These are phyloP conservation scores for Araneus ventricosus DNA, from an alignment of 1,140 invertebrate species.

Conservation along the genomic window DNA sequence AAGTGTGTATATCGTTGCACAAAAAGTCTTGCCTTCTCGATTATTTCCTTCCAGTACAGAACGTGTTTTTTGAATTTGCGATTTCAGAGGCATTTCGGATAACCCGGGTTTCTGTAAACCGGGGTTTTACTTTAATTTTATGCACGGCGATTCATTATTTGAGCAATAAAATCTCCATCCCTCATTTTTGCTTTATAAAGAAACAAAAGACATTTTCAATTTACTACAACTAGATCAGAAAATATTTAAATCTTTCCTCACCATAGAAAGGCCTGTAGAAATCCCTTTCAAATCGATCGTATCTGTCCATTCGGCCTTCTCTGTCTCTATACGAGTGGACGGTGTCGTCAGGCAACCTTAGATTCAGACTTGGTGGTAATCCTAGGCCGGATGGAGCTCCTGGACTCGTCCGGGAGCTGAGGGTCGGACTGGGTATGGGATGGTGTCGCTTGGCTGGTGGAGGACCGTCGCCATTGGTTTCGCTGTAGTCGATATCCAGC, in stretches of 20 bases:
- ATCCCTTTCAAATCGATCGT: slow-evolving; percentile 75
- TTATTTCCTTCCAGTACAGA: too few species aligned
- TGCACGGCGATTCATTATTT: too few species aligned
- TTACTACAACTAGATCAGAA: neutral
- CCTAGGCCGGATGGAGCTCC: neutral
- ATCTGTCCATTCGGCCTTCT: slow-evolving; percentile 78
- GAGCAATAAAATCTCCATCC: neutral
- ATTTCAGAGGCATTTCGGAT: too few species aligned
- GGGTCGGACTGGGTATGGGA: slow-evolving; percentile 29
- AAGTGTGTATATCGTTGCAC: too few species aligned
- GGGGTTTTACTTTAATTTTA: too few species aligned
- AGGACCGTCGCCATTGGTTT: slow-evolving; percentile 56
- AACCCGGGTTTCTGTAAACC: too few species aligned
- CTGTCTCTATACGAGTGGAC: slow-evolving; percentile 2
- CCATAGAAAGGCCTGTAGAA: slow-evolving; percentile 75
- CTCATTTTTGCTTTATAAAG: neutral
- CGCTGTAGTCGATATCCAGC: slow-evolving; percentile 54
- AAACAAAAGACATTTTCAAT: neutral
- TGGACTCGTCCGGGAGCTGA: slow-evolving; percentile 51
- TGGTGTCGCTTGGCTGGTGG: slow-evolving; percentile 66
- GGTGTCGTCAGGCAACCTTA: slow-evolving; percentile 24
- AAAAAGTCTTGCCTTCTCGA: too few species aligned
- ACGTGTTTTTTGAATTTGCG: too few species aligned
- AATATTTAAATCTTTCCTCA: slow-evolving; percentile 34
- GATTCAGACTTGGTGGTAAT: slow-evolving; percentile 34